A percentile compares a stretch with the other conserved stretches of the same genome.
These are phyloP conservation scores for Aegotheles bennettii DNA, from an alignment of 2,113 vertebrate genomes.

Conservation along the genomic window DNA sequence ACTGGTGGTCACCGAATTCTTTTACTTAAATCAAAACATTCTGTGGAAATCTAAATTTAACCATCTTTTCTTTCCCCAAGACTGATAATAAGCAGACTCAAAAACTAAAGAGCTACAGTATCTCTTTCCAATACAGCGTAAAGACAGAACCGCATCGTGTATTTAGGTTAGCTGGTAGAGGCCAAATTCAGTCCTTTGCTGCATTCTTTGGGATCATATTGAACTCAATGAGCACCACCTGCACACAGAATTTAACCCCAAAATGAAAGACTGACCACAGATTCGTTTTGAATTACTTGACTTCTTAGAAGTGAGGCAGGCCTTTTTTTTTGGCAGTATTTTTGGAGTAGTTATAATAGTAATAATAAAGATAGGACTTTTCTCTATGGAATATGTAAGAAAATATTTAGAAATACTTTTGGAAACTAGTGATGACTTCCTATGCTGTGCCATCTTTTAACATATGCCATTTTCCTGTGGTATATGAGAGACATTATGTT, in stretches of 20 bases:
- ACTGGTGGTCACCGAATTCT: constrained; percentile 42
- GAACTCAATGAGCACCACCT: constrained; percentile 48
- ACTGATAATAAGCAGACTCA: constrained; percentile 41
- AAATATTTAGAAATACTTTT: neutral
- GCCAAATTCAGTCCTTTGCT: constrained; percentile 23
- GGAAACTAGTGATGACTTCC: neutral
- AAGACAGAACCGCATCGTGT: neutral
- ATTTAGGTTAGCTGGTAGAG: constrained; percentile 17
- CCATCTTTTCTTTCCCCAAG: neutral
- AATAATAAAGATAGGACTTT: neutral
- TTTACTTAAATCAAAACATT: constrained; percentile 56
- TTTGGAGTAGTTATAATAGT: neutral
- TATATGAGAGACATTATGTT: neutral
- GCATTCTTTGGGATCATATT: constrained; percentile 26
- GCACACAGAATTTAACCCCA: neutral
- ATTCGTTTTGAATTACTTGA: constrained; percentile 28
- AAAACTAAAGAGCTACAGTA: neutral
- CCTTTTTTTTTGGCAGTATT: neutral
- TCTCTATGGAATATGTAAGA: neutral
- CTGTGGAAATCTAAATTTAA: constrained; percentile 47
- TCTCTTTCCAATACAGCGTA: constrained; percentile 27
- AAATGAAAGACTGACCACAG: neutral
- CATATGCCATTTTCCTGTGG: neutral
- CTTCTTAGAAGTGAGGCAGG: neutral
- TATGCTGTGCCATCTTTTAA: neutral